A percentile compares a stretch with the other conserved stretches of the same genome.
phyloP scores from a whole-genome alignment of 2,888 invertebrate genomes.

The Eurois occulta region DNA sequence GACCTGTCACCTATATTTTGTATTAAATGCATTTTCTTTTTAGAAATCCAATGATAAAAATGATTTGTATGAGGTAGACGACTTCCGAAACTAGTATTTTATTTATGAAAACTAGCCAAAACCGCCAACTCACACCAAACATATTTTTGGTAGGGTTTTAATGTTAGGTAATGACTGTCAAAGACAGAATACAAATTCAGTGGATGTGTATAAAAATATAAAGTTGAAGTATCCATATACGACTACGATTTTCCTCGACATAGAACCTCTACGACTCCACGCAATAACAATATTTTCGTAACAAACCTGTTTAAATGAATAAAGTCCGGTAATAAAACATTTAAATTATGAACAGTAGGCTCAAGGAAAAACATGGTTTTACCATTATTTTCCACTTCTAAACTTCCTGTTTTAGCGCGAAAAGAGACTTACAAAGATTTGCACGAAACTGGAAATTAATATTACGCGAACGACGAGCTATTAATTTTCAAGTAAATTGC shows the following conservation, averaged over 20 bases:
- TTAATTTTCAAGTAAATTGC: slow-evolving; percentile 47
- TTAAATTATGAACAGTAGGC: slow-evolving; percentile 30
- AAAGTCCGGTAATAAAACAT: slow-evolving; percentile 36
- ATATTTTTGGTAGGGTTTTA: neutral
- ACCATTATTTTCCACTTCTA: slow-evolving; percentile 29
- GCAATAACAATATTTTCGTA: slow-evolving; percentile 30
- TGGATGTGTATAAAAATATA: neutral
- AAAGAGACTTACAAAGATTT: slow-evolving; percentile 35
- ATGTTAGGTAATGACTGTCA: neutral
- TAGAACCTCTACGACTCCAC: neutral
- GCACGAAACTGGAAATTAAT: slow-evolving; percentile 39
- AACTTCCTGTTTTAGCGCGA: slow-evolving; percentile 22
- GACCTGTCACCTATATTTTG: slow-evolving; percentile 43
- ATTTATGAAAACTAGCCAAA: neutral
- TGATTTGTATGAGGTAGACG: slow-evolving; percentile 8
- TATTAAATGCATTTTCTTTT: slow-evolving; percentile 34
- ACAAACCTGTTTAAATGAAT: slow-evolving; percentile 43
- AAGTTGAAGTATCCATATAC: neutral
- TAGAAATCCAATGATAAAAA: slow-evolving; percentile 4
- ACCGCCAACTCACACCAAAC: neutral
- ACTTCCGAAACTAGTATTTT: slow-evolving; percentile 1
- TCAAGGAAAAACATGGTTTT: slow-evolving; percentile 38
- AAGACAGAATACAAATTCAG: neutral
- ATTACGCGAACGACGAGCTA: slow-evolving; percentile 31
- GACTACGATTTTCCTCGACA: neutral